Evolutionary conservation across 2,888 invertebrate genomes (phyloP).

Genomic region (Argyresthia goedartella): DNA sequence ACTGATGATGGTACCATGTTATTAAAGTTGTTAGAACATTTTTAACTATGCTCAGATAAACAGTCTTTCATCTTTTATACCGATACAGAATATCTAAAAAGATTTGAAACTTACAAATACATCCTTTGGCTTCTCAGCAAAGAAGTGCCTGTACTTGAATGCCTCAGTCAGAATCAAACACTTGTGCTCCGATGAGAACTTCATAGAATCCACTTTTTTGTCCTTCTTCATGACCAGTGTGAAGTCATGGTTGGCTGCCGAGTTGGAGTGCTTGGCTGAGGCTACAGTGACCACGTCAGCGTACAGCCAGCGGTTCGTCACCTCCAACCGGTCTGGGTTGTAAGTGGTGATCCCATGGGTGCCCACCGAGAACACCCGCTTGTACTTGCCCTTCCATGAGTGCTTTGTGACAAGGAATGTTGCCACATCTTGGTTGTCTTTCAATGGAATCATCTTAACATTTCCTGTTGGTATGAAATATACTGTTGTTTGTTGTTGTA

Average conservation of each 20-base stretch:
- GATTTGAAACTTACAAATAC: conserved; percentile 72
- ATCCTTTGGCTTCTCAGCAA: conserved; percentile 86
- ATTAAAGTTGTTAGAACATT: not conserved
- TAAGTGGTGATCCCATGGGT: conserved; percentile 97
- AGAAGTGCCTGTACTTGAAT: conserved; percentile 82
- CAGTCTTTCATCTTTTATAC: no score
- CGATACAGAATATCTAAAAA: not conserved
- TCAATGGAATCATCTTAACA: conserved; percentile 83
- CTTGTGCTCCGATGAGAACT: conserved; percentile 96
- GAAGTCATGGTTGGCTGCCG: conserved; percentile 76
- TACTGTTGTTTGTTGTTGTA: not conserved
- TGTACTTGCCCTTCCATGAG: conserved; percentile 99
- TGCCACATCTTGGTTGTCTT: conserved; percentile 95
- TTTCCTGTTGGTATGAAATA: conserved; percentile 36
- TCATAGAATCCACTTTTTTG: conserved; percentile 93
- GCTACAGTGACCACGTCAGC: conserved; percentile 82
- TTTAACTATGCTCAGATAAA: no score
- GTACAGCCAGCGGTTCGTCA: conserved; percentile 94
- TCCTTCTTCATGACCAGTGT: conserved; percentile 89
- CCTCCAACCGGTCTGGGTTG: conserved; percentile 76
- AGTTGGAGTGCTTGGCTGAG: conserved; percentile 70
- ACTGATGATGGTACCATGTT: not conserved
- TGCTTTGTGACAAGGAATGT: conserved; percentile 98
- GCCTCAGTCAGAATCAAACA: conserved; percentile 93
- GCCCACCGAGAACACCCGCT: conserved; percentile 96